These are phyloP conservation scores for Xylocopa sonorina DNA, from an alignment of 1,140 invertebrate genomes.

Conservation along the genomic window DNA sequence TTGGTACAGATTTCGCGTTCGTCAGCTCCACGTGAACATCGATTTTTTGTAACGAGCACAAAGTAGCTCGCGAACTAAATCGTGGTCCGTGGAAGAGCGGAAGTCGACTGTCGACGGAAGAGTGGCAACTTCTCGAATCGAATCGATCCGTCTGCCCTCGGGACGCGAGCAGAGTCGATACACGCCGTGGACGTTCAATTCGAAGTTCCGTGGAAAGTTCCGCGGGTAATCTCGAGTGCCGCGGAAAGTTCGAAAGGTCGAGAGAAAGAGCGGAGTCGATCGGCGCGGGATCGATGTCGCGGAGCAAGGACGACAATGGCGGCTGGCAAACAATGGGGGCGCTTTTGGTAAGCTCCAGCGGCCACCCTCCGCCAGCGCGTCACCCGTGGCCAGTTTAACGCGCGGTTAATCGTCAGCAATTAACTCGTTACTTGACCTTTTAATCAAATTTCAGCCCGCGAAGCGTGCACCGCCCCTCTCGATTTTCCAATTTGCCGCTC, in stretches of 20 bases:
- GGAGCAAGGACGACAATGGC: slow-evolving; percentile 27
- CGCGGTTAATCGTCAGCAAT: slow-evolving; percentile 62
- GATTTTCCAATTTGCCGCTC: slow-evolving; percentile 28
- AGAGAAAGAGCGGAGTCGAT: slow-evolving; percentile 14
- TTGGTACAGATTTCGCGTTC: too few species aligned
- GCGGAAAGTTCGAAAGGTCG: slow-evolving; percentile 18
- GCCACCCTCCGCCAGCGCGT: neutral
- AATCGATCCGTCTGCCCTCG: neutral
- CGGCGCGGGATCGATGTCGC: slow-evolving; percentile 6
- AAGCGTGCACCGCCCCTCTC: neutral
- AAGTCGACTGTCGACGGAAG: too few species aligned
- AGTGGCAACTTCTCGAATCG: neutral
- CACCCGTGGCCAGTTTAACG: slow-evolving; percentile 45
- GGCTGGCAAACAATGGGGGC: slow-evolving; percentile 48
- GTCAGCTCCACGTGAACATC: too few species aligned
- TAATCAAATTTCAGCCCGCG: slow-evolving; percentile 60
- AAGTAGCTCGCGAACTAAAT: neutral
- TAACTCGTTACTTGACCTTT: slow-evolving; percentile 67
- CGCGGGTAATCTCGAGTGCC: neutral
- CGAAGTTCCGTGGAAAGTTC: neutral
- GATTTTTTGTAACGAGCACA: neutral
- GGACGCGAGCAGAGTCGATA: neutral
- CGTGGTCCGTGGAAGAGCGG: neutral
- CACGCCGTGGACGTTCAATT: neutral
- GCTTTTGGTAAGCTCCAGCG: slow-evolving; percentile 43